Percentiles rank a stretch among this genome's conserved stretches.
phyloP scores from a whole-genome alignment of 2,113 vertebrate genomes.

The Hemicordylus capensis region DNA sequence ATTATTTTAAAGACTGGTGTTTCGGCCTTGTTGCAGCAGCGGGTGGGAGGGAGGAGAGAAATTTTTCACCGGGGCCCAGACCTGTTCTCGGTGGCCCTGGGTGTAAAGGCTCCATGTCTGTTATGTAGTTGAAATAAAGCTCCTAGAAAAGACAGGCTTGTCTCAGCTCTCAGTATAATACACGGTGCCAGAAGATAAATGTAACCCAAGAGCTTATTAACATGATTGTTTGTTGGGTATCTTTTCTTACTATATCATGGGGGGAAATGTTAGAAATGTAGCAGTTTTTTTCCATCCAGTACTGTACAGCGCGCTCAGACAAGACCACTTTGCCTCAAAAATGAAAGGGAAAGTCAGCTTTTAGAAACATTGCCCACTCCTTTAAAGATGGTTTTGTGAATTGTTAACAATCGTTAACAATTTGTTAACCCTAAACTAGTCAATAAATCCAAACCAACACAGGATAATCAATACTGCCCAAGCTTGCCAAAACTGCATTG shows the following conservation, averaged over 20 bases:
- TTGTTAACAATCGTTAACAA: not conserved
- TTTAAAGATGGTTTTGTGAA: not conserved
- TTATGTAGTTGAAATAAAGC: too few relatives aligned
- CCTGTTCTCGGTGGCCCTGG: too few relatives aligned
- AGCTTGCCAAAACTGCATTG: not conserved
- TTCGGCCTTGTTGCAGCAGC: too few relatives aligned
- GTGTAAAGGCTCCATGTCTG: too few relatives aligned
- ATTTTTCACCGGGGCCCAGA: too few relatives aligned
- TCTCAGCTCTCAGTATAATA: too few relatives aligned
- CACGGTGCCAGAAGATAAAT: not conserved
- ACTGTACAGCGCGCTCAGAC: not conserved
- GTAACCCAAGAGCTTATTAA: not conserved
- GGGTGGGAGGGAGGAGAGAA: too few relatives aligned
- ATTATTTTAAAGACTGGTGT: too few relatives aligned
- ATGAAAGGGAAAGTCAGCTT: not conserved
- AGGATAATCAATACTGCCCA: not conserved
- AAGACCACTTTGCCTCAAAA: not conserved
- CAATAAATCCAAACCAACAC: not conserved
- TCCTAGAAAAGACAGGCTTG: too few relatives aligned
- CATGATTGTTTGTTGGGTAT: not conserved
- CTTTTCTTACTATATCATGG: too few relatives aligned
- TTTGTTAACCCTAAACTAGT: too few relatives aligned
- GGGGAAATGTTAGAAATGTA: too few relatives aligned
- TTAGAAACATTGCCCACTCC: not conserved
- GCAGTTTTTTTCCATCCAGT: not conserved